Evolutionary conservation across 2,113 vertebrate species (phyloP), one percentile per base, ranked within the genome.

Genomic region (Acrocephalus kingi): DNA sequence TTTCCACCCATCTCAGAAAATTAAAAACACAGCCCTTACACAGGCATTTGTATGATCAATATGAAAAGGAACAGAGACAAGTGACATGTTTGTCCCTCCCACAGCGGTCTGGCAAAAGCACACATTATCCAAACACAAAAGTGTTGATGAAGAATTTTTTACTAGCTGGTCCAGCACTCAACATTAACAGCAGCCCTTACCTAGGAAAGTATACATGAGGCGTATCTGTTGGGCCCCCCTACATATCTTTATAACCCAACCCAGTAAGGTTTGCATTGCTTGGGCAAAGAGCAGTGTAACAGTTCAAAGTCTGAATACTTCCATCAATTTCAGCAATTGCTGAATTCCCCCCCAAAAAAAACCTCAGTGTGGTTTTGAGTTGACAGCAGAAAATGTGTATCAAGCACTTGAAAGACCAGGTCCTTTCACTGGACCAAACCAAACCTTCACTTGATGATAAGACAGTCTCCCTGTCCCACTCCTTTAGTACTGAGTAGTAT

Each of bases 91-190:
- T 88, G 43, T 74, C n/a, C 24, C 37, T 89, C 23, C 31, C 28
- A 28, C 2, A 3, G 35, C 31, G 31, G 19, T 35, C 83, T 82
- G 49, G n/a, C 54, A 80, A 72, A 45, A 72, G 75, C 49, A 62
- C 13, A 15, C 4, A 0, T 84, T 41, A 72, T 46, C 31, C 14
- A 56, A n/a, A 74, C 41, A 61, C 13, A 33, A 1, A 0, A 5
- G 3, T 7, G 10, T 19, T 30, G 20, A 45, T 45, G 39, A 21
- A 45, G 33, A 39, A 63, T n/a, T 15, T 67, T 71, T 84, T 48
- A 37, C 64, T 55, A 43, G 25, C 4, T 63, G 33, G 37, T 87
- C 24, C 46, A 46, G 23, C 35, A 12, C 89, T 80, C 33, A 49
- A 6, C 6, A 0, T 17, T 18, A 43, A 74, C 24, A 64, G 45